Evolutionary conservation across 2,113 vertebrate species (phyloP).

Genomic region (Crotalus horridus): DNA sequence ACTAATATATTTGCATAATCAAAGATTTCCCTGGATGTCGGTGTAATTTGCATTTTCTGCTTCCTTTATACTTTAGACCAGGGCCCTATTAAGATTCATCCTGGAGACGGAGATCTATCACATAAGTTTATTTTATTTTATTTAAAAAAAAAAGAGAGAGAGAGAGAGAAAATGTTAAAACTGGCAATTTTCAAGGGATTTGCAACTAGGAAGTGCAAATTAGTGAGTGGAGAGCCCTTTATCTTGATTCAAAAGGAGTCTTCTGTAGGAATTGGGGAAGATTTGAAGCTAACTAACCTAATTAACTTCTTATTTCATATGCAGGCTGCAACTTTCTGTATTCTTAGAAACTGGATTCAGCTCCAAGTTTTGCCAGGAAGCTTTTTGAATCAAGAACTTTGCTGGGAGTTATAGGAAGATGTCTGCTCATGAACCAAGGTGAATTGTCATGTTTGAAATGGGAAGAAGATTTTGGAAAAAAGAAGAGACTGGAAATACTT

Average conservation of each 20-base stretch:
- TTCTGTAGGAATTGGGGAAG: background rate
- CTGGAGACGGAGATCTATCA: constrained; percentile 50
- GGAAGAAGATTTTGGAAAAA: background rate
- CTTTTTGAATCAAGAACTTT: background rate
- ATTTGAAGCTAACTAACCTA: background rate
- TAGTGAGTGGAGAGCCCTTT: background rate
- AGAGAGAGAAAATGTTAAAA: background rate
- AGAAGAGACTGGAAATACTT: background rate
- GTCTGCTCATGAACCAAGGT: background rate
- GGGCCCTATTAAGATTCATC: constrained; percentile 31
- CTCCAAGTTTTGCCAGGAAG: background rate
- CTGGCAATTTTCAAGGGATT: constrained; percentile 17
- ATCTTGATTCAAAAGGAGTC: background rate
- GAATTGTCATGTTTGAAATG: background rate
- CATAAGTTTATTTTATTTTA: background rate
- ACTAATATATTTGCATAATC: constrained; percentile 73
- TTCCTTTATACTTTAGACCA: constrained; percentile 15
- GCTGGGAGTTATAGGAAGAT: background rate
- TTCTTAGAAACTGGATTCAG: background rate
- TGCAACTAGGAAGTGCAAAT: constrained; percentile 16
- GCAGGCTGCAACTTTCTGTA: background rate
- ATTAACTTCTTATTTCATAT: background rate
- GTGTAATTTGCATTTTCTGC: constrained; percentile 61
- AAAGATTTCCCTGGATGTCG: constrained; percentile 68
- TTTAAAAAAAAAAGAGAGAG: background rate